Evolutionary conservation across 1,140 invertebrate genomes (phyloP), one percentile per base, ranked within the genome.

Genomic region (Mya arenaria): DNA sequence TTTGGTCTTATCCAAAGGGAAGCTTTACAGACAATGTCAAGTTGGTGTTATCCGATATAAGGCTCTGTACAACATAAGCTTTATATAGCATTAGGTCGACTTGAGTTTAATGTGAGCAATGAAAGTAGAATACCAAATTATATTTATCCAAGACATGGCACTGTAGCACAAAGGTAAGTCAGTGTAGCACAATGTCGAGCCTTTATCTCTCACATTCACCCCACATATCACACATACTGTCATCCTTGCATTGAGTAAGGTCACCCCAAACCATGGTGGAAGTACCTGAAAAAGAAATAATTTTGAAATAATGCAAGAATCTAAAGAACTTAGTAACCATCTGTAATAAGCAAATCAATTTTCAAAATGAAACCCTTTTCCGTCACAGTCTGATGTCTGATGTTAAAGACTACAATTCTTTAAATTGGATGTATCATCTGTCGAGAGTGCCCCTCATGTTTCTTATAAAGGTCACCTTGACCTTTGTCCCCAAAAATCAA

Each of bases 171-270:
- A 4, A 6, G n/a, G n/a, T 56, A 23, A 23, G 19, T 19, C 55
- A 56, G 19, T 63, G 36, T 63, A 28, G n/a, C 28, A 32, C 30
- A 28, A 19, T 63, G 60, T 63, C 30, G 30, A 41, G n/a, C 39
- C 37, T 52, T 82, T 63, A 85, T 65, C 85, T 72, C 56, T 75
- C 72, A 84, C 85, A 86, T 55, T 85, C 85, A 15, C 69, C 81
- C 28, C 74, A 63, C 19, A 77, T 52, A 32, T 72, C 80, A 60
- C 63, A 74, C 28, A 73, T 34, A 68, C 55, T 60, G 41, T 86
- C 77, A 23, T 79, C 62, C 4, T 75, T 36, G 1, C 34, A 71
- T 34, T 72, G 25, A 4, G 82, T 75, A 58, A 87, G 68, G 32
- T 87, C 75, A 44, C 81, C 85, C 85, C 85, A 87, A 19, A 84